Base-by-base conservation (phyloP, 2,797 vertebrate species). In the Muscicapa comitata region DNA sequence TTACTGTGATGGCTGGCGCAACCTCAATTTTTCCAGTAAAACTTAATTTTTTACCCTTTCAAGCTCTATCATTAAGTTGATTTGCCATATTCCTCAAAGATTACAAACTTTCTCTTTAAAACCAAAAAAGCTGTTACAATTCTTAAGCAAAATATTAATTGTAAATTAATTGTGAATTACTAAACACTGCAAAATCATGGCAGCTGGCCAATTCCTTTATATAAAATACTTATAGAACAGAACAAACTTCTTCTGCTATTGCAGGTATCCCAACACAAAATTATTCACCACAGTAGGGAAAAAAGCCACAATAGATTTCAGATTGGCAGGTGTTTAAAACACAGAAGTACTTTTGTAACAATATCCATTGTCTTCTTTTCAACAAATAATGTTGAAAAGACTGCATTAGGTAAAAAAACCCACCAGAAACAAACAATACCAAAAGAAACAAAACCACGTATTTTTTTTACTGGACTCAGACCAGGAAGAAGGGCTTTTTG, bases 1-100 rank as follows among this genome's bases (percentile, higher is more conserved):
- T 96, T 90, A 97, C 97, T 97, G 88, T 93, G 97, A 98, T 98
- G 98, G 97, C 98, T 98, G 98, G 97, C 98, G 98, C 97, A 98
- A 98, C 96, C 95, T 92, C 93, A 80, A 74, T 93, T 68, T 74
- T 88, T 91, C 94, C 79, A 81, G 77, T 66, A 94, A 92, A 95
- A 93, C 20, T 93, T 50, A 2, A 12, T 45, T 76, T 92, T 79
- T 67, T 2, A 78, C 51, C 54, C n/a, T 79, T 67, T 88, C 72
- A 58, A 89, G 28, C 17, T 92, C 62, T 61, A 48, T 61, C 35
- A 74, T 48, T 51, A 70, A 76, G 28, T 33, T 45, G n/a, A 38
- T 92, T 78, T 75, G 57, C 38, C 33, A 45, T 29, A 76, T n/a
- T 81, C 37, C 80, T 88, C 3, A 1, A 77, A 57, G 38, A 59